phyloP scores from a whole-genome alignment of 2,797 vertebrate genomes.

The Muraenolepis orangiensis region DNA sequence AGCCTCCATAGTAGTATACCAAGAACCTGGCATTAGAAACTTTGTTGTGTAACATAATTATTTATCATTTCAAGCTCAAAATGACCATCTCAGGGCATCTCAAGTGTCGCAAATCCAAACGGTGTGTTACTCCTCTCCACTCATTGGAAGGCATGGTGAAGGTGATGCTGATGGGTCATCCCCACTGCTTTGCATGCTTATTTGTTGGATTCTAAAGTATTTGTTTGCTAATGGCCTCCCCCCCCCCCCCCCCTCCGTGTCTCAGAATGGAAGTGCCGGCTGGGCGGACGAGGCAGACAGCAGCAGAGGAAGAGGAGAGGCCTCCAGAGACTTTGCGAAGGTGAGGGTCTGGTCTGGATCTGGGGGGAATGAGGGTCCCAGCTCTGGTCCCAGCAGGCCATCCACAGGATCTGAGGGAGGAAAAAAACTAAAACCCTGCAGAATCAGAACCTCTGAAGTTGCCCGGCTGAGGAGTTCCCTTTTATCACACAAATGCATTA shows the following conservation, averaged over 20 bases:
- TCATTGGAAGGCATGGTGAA: too few relatives aligned
- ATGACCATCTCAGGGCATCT: too few relatives aligned
- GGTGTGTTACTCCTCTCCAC: too few relatives aligned
- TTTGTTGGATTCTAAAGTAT: background rate
- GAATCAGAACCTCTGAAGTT: background rate
- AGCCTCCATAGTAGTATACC: too few relatives aligned
- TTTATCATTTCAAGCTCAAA: too few relatives aligned
- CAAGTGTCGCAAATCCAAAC: too few relatives aligned
- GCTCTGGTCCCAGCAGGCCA: background rate
- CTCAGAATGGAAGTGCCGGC: slow-evolving; percentile 79
- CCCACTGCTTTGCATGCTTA: background rate
- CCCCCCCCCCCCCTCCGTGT: background rate
- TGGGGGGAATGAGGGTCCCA: background rate
- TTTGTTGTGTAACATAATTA: too few relatives aligned
- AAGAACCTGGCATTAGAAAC: too few relatives aligned
- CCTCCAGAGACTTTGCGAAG: slow-evolving; percentile 96
- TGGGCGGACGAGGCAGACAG: slow-evolving; percentile 89
- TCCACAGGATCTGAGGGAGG: background rate
- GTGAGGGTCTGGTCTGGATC: slow-evolving; percentile 64
- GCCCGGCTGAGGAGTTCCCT: background rate
- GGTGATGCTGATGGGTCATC: too few relatives aligned
- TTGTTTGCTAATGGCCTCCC: too few relatives aligned
- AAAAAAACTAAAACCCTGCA: background rate
- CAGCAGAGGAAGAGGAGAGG: slow-evolving; percentile 85
- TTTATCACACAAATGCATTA: too few relatives aligned